These are phyloP conservation scores for Wiebesia pumilae DNA, from an alignment of 1,140 invertebrate genomes.

Conservation along the genomic window DNA sequence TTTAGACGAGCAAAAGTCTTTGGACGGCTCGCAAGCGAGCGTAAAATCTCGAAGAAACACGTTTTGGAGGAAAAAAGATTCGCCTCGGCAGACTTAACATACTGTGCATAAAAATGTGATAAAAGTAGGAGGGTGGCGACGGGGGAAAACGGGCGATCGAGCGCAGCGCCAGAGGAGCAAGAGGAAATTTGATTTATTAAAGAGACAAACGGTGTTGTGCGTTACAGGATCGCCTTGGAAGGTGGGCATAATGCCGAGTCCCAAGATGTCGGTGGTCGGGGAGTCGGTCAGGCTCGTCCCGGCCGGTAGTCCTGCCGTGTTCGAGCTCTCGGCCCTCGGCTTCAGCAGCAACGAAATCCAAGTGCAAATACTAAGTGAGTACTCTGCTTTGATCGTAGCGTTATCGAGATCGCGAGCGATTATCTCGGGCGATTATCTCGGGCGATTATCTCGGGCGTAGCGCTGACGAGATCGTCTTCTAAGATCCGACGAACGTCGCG, in stretches of 20 bases:
- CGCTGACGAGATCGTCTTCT: too few species aligned
- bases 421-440: too few species aligned
- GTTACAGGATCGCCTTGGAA: constrained; percentile 91
- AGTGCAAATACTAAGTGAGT: constrained; percentile 73
- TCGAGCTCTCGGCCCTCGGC: constrained; percentile 85
- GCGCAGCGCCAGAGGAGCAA: background rate
- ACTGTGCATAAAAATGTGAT: too few species aligned
- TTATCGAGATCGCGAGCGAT: too few species aligned
- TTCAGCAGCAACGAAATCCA: constrained; percentile 78
- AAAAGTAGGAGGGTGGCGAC: too few species aligned
- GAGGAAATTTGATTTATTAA: background rate
- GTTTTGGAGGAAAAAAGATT: background rate
- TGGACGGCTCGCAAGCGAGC: too few species aligned
- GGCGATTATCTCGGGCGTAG: too few species aligned
- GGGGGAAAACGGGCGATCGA: too few species aligned
- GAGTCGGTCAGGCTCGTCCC: constrained; percentile 91
- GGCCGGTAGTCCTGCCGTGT: constrained; percentile 88
- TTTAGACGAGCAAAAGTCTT: too few species aligned
- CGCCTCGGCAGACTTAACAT: too few species aligned
- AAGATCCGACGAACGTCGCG: too few species aligned
- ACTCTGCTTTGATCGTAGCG: too few species aligned
- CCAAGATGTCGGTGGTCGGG: constrained; percentile 85
- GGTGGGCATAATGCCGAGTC: constrained; percentile 87
- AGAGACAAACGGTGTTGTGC: background rate
- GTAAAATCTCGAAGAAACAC: constrained; percentile 3